These are phyloP conservation scores for Benitochromis conjunctus DNA, from an alignment of 2,113 vertebrate genomes.

Conservation along the genomic window DNA sequence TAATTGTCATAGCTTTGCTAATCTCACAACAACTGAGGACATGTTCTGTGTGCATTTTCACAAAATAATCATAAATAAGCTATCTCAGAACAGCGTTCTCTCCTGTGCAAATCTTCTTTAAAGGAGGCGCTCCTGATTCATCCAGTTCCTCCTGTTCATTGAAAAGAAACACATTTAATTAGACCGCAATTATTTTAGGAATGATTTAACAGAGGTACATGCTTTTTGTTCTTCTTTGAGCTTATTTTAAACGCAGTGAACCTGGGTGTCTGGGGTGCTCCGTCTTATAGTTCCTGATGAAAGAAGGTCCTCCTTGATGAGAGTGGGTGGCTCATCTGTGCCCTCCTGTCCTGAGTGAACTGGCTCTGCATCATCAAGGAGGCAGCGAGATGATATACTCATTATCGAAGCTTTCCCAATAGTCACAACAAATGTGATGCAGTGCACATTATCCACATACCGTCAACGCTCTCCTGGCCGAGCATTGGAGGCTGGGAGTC, in stretches of 20 bases:
- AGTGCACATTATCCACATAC: constrained; percentile 48
- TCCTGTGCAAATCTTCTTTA: constrained; percentile 91
- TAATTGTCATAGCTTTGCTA: constrained; percentile 17
- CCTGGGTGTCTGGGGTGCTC: constrained; percentile 51
- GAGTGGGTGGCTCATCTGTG: constrained; percentile 94
- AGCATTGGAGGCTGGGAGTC: constrained; percentile 94
- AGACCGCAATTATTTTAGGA: background rate
- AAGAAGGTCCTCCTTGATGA: constrained; percentile 92
- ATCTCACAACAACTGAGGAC: constrained; percentile 23
- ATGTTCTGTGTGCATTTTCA: constrained; percentile 26
- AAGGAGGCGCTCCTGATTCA: constrained; percentile 78
- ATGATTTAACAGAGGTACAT: background rate
- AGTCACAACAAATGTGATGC: background rate
- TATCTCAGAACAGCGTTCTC: constrained; percentile 84
- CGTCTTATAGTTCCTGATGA: constrained; percentile 42
- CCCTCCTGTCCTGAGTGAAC: constrained; percentile 84
- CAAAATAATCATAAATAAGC: constrained; percentile 64
- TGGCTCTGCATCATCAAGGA: constrained; percentile 75
- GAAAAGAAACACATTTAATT: background rate
- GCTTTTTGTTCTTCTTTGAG: background rate
- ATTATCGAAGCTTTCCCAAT: background rate
- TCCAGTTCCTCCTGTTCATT: constrained; percentile 80
- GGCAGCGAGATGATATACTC: background rate
- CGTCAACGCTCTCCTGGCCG: constrained; percentile 92
- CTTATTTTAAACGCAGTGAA: background rate